A percentile compares a stretch with the other conserved stretches of the same genome.
phyloP scores from a whole-genome alignment of 2,113 vertebrate genomes.

The Camelus bactrianus region DNA sequence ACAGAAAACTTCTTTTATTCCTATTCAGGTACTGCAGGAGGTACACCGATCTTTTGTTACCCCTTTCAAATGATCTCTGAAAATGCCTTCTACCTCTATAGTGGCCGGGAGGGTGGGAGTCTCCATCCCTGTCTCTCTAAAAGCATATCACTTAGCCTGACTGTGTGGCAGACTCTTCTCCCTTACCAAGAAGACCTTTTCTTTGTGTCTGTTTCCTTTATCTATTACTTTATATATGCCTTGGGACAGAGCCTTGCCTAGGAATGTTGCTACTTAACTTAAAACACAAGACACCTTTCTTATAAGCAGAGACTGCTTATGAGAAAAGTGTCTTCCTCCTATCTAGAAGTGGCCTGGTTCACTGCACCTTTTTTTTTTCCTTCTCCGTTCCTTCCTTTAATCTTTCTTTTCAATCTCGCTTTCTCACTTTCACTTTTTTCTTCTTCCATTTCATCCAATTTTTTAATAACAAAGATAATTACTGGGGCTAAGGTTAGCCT shows the following conservation, averaged over 20 bases:
- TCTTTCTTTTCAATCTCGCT: not conserved
- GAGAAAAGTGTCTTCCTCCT: not conserved
- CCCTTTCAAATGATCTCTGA: conserved; percentile 28
- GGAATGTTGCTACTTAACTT: not conserved
- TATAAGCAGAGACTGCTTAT: not conserved
- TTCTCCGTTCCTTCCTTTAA: not conserved
- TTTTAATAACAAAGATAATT: not conserved
- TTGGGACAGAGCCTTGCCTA: not conserved
- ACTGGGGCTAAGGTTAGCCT: not conserved
- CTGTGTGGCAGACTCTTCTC: not conserved
- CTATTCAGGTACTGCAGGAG: conserved; percentile 51
- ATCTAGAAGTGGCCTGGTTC: not conserved
- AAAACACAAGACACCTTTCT: not conserved
- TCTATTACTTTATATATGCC: not conserved
- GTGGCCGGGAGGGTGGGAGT: not conserved
- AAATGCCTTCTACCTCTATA: not conserved
- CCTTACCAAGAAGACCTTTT: not conserved
- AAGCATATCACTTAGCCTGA: not conserved
- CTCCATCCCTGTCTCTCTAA: conserved; percentile 19
- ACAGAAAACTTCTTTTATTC: not conserved
- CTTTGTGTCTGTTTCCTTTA: not conserved
- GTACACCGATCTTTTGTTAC: conserved; percentile 15
- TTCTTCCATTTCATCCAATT: not conserved
- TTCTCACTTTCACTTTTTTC: not conserved
- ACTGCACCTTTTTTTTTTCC: not conserved